Conservation (phyloP, 2,888 invertebrate genomes). For the Pristionchus japonicus region DNA sequence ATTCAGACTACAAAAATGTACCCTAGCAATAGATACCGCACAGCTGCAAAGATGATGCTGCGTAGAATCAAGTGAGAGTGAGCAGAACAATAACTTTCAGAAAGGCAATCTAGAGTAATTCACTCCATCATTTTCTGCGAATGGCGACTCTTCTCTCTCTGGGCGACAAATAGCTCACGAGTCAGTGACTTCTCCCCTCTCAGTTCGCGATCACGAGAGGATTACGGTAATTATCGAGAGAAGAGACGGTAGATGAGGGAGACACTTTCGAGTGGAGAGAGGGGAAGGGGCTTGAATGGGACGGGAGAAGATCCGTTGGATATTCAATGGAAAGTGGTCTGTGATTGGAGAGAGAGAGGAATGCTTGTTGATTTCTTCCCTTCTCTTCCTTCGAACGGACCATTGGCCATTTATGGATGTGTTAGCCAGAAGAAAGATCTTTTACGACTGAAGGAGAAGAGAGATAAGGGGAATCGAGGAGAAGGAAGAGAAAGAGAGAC, state of each 20-base stretch:
- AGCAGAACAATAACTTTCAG: background rate
- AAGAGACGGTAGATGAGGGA: no score
- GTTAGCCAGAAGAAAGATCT: background rate
- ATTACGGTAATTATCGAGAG: conserved; percentile 28
- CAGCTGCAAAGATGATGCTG: no score
- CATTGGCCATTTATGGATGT: conserved; percentile 26
- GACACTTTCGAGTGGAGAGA: background rate
- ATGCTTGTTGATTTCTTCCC: background rate
- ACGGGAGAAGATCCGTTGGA: no score
- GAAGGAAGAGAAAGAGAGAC: background rate
- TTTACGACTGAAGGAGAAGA: background rate
- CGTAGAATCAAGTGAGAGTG: no score
- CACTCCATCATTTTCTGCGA: background rate
- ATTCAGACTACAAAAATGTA: no score
- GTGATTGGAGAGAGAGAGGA: background rate
- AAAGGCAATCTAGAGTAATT: background rate
- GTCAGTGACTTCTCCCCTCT: background rate
- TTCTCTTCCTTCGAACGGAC: background rate
- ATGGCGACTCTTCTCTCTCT: background rate
- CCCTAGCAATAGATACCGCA: no score
- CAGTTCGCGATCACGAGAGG: background rate
- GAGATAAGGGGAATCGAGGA: background rate
- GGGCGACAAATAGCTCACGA: background rate
- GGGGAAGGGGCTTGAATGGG: background rate
- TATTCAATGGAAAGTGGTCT: no score